Conservation (phyloP, 2,113 vertebrate species). For the Alethe diademata region DNA sequence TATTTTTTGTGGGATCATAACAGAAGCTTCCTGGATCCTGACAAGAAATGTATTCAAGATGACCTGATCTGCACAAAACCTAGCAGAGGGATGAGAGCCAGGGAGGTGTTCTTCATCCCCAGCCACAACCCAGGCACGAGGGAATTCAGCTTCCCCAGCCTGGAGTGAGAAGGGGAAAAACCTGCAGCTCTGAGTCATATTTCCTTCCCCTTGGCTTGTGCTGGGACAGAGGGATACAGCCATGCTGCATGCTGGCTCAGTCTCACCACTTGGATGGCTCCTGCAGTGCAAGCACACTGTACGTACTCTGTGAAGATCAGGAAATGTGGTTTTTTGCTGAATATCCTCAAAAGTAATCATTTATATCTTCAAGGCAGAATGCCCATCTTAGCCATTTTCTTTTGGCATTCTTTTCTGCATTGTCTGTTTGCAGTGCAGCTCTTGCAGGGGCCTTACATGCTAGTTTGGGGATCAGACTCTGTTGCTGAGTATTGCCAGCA, state of each 20-base stretch:
- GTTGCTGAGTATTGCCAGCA: not conserved
- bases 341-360: not conserved
- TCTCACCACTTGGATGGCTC: not conserved
- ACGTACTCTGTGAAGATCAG: not conserved
- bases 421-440: not conserved
- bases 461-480: not conserved
- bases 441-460: not conserved
- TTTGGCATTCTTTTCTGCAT: not conserved
- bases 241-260: not conserved
- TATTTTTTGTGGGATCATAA: not conserved
- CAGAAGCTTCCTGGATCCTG: not conserved
- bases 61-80: not conserved
- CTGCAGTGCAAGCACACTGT: not conserved
- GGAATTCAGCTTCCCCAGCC: not conserved
- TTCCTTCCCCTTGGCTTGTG: not conserved
- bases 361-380: not conserved
- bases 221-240: not conserved
- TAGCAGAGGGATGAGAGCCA: not conserved
- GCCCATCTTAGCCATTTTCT: not conserved
- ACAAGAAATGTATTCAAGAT: not conserved
- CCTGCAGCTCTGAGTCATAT: not conserved
- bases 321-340: not conserved
- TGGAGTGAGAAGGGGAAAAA: not conserved
- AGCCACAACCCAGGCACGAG: rapidly evolving
- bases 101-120: not conserved